Conservation (phyloP, 2,888 invertebrate genomes). For the Synanthedon myopaeformis region DNA sequence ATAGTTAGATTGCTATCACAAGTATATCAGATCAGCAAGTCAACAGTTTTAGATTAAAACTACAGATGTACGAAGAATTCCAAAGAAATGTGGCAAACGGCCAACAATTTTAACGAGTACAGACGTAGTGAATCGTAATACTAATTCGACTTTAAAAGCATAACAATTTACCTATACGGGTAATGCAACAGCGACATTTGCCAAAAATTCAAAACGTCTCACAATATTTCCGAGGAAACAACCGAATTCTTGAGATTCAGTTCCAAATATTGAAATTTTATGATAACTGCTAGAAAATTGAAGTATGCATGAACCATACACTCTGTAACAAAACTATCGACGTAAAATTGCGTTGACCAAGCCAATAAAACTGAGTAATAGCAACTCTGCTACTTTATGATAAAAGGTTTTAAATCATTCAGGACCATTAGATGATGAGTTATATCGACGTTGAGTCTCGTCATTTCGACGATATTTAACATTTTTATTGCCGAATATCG, state of each 20-base stretch:
- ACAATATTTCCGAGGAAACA: background rate
- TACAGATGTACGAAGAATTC: conserved; percentile 26
- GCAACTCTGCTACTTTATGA: conserved; percentile 64
- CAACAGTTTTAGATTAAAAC: conserved; percentile 11
- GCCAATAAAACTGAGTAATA: conserved; percentile 67
- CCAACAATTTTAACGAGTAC: conserved; percentile 43
- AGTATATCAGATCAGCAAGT: conserved; percentile 6
- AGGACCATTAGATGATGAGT: conserved; percentile 68
- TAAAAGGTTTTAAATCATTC: conserved; percentile 69
- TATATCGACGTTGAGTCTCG: conserved; percentile 59
- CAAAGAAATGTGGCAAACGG: conserved; percentile 42
- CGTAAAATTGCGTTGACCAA: conserved; percentile 58
- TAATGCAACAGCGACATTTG: conserved; percentile 30
- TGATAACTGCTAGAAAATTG: conserved; percentile 36
- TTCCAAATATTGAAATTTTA: conserved; percentile 42
- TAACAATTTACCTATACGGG: conserved; percentile 44
- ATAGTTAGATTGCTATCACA: conserved; percentile 10
- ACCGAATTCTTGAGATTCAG: background rate
- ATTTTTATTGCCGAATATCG: conserved; percentile 63
- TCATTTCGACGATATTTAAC: conserved; percentile 60
- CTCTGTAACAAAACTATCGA: conserved; percentile 54
- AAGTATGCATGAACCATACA: conserved; percentile 36
- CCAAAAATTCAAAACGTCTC: conserved; percentile 31
- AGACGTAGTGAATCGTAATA: conserved; percentile 34
- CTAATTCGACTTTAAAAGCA: conserved; percentile 57